Base-by-base conservation (phyloP, 2,113 vertebrate genomes). In the Mohoua ochrocephala region DNA sequence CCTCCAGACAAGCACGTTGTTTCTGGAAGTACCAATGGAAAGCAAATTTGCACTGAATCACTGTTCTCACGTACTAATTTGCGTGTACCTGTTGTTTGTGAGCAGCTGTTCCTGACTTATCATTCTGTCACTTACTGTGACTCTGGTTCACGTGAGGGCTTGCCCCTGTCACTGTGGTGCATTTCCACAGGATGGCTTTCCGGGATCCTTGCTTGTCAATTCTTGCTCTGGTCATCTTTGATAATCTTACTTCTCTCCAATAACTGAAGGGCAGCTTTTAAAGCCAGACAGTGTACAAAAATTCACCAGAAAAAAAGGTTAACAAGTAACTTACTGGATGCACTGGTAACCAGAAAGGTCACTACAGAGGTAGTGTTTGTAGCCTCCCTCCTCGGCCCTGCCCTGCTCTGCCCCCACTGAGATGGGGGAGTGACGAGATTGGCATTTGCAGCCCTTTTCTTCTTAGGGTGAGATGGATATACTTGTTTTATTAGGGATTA, bases 1-100 rank as follows among this genome's bases (percentile, higher is more conserved):
- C 7, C 15, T 77, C 5, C 28, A 57, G 59, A 81, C 33, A 61
- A 28, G 21, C 30, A 37, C 9, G 4, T 84, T 11, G 33, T 82
- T 90, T 93, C 35, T 79, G 47, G 65, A 95, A 83, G 35, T 85
- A 90, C 27, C 21, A 56, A 6, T 30, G 35, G 65, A 78, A 70
- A 75, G 42, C 39, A 78, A 42, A 70, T 75, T 70, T 54, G 23
- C 31, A 15, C 30, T 4, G 21, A 92, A 64, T 79, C 47, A 9
- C 26, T 84, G 23, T 78, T 90, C 61, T 68, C 21, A 4, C 33
- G 35, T 54, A 33, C 42, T 71, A 15, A 56, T 87, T 68, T 89
- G n/a, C 41, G 35, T 44, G 14, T 80, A 73, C 39, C 33, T 83
- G 28, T 56, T 74, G 54, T 75, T 85, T 83, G 56, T 78, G 42